phyloP scores from a whole-genome alignment of 1,140 invertebrate species.

The Drosophila repletoides region DNA sequence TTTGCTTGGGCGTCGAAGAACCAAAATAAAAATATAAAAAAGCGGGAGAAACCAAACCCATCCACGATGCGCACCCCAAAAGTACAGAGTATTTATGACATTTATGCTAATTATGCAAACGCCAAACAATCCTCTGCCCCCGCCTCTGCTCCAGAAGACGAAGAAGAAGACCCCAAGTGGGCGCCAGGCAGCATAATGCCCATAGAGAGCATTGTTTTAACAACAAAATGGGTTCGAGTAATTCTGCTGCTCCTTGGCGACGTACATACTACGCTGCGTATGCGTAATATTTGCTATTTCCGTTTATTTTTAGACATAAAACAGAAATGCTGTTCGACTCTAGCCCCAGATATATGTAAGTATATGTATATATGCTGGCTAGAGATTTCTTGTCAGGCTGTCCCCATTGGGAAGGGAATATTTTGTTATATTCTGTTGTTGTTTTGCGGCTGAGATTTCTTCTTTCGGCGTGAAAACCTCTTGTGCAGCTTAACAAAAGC shows the following conservation, averaged over 20 bases:
- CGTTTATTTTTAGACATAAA: conserved; percentile 54
- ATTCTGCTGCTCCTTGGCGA: conserved; percentile 6
- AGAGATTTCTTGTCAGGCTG: conserved; percentile 6
- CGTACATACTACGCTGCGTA: conserved; percentile 42
- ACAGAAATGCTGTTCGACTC: conserved; percentile 30
- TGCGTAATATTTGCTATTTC: conserved; percentile 61
- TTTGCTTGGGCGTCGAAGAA: background rate
- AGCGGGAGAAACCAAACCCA: conserved; percentile 17
- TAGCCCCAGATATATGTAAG: background rate
- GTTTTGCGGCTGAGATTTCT: background rate
- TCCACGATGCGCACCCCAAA: background rate
- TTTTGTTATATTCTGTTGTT: too few species aligned
- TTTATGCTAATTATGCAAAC: conserved; percentile 73
- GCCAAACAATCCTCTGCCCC: conserved; percentile 30
- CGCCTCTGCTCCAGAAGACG: too few species aligned
- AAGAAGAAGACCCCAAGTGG: too few species aligned
- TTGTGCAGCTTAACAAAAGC: background rate
- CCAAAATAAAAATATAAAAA: conserved; percentile 10
- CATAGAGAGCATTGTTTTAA: conserved; percentile 23
- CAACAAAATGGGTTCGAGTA: background rate
- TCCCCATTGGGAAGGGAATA: background rate
- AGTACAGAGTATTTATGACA: conserved; percentile 56
- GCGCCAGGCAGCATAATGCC: background rate
- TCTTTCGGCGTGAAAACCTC: background rate
- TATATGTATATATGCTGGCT: background rate